These are phyloP conservation scores for Oxycera nigricornis DNA, from an alignment of 2,888 invertebrate species.

Conservation along the genomic window DNA sequence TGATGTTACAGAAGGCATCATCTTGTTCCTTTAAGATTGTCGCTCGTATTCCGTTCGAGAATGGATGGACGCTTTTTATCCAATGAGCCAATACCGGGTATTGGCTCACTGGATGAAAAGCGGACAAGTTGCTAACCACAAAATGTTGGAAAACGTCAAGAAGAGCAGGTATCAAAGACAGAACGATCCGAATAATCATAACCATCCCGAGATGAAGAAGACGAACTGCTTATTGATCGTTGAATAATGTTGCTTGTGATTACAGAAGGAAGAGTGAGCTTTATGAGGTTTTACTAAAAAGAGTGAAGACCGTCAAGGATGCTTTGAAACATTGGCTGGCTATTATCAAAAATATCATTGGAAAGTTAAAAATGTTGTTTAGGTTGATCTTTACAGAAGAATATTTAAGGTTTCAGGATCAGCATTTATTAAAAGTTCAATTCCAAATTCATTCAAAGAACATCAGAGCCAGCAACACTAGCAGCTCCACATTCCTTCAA, in stretches of 20 bases:
- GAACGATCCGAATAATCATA: conserved; percentile 11
- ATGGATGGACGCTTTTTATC: background rate
- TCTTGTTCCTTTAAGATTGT: conserved; percentile 12
- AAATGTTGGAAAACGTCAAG: background rate
- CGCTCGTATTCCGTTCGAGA: conserved; percentile 3
- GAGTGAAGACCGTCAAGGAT: too few species aligned
- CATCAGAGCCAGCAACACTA: too few species aligned
- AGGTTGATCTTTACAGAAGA: too few species aligned
- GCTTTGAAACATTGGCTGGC: too few species aligned
- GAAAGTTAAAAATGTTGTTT: too few species aligned
- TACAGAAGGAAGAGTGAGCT: too few species aligned
- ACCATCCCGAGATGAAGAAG: conserved; percentile 4
- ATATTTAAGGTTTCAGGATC: too few species aligned
- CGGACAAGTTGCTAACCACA: background rate
- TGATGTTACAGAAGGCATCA: background rate
- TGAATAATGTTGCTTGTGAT: background rate
- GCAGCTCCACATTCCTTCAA: too few species aligned
- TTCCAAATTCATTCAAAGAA: too few species aligned
- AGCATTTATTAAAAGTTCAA: too few species aligned
- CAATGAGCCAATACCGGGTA: background rate
- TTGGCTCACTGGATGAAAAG: conserved; percentile 6
- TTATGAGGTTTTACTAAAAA: too few species aligned
- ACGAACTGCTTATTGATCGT: background rate
- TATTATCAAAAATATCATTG: too few species aligned
- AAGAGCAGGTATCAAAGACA: background rate